Evolutionary conservation across 2,797 vertebrate species (phyloP).

Genomic region (Leucoraja ocellata): DNA sequence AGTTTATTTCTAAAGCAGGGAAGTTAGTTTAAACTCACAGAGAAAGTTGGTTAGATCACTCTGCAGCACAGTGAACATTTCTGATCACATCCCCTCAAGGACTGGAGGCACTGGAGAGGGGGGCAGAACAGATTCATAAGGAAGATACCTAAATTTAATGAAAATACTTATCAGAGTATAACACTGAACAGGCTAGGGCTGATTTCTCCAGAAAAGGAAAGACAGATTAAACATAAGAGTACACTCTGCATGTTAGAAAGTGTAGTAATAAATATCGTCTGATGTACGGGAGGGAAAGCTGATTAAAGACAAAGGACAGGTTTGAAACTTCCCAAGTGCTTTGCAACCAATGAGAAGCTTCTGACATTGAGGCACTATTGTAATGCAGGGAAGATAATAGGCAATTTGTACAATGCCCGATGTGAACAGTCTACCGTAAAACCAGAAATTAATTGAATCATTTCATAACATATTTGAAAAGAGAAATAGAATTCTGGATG

Average conservation of each 20-base stretch:
- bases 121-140: background rate
- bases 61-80: background rate
- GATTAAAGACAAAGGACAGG: background rate
- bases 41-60: background rate
- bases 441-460: background rate
- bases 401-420: background rate
- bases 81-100: background rate
- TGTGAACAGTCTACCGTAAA: background rate
- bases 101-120: background rate
- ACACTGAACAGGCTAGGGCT: background rate
- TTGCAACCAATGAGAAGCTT: background rate
- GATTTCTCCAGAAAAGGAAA: background rate
- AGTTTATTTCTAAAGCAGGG: background rate
- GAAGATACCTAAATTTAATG: background rate
- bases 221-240: too few relatives aligned
- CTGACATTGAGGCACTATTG: background rate
- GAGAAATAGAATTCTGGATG: background rate
- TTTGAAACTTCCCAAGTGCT: background rate
- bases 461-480: background rate
- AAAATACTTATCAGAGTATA: background rate
- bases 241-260: background rate
- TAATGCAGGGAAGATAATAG: background rate
- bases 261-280: background rate
- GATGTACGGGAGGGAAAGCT: background rate
- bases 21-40: background rate